Evolutionary conservation across 2,113 vertebrate genomes (phyloP).

Genomic region (Nycticorax nycticorax): DNA sequence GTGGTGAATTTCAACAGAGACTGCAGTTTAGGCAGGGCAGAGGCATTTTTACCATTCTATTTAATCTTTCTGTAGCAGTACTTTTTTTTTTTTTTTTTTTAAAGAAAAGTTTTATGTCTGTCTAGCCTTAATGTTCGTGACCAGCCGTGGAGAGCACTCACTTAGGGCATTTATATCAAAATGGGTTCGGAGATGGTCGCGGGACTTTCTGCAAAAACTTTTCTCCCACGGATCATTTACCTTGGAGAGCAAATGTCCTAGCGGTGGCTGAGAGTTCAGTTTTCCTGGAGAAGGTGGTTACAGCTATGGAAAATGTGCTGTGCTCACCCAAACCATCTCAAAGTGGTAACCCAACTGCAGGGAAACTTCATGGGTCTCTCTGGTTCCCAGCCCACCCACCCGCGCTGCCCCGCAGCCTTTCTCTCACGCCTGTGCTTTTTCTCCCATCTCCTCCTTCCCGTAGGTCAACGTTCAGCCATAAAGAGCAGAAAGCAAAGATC

Average conservation of each 20-base stretch:
- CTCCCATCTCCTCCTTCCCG: not conserved
- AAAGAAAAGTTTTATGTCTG: no score
- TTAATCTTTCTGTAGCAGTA: not conserved
- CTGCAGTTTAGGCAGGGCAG: not conserved
- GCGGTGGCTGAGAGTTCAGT: not conserved
- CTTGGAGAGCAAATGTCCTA: not conserved
- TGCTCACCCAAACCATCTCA: not conserved
- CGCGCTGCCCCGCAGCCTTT: not conserved
- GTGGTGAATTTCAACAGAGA: constrained; percentile 10
- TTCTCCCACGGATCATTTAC: not conserved
- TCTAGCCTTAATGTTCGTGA: not conserved
- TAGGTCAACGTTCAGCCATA: not conserved
- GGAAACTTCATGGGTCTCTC: not conserved
- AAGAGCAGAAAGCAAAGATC: not conserved
- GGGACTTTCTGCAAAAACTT: not conserved
- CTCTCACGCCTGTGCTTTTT: not conserved
- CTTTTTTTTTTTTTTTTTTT: no score
- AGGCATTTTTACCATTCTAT: not conserved
- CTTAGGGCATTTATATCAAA: not conserved
- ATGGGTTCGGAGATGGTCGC: not conserved
- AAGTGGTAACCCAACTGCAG: not conserved
- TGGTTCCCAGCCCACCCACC: not conserved
- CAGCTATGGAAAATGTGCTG: not conserved
- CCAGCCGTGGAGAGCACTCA: not conserved
- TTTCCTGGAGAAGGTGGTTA: not conserved